Conservation (phyloP, 1,140 invertebrate genomes). For the Camponotus pennsylvanicus region DNA sequence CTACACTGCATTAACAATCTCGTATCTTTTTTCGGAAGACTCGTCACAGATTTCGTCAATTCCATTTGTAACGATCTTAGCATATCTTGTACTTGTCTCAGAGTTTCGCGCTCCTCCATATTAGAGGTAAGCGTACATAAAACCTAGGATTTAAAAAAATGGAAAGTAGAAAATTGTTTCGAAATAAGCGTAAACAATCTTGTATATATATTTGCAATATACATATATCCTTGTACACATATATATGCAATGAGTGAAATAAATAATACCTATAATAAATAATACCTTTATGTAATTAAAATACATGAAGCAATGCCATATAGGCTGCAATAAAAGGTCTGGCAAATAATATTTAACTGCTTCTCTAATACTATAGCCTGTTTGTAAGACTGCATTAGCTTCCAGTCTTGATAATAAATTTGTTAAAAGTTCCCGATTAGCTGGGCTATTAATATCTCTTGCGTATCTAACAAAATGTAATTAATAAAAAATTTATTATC, state of each 20-base stretch:
- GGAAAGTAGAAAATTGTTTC: too few relatives aligned
- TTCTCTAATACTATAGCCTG: constrained; percentile 96
- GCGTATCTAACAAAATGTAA: constrained; percentile 89
- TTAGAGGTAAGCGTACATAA: too few relatives aligned
- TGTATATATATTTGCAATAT: too few relatives aligned
- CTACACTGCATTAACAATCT: constrained; percentile 91
- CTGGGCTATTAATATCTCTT: constrained; percentile 93
- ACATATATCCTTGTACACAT: constrained; percentile 84
- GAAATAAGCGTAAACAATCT: too few relatives aligned
- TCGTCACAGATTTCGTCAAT: constrained; percentile 89
- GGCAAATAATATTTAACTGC: constrained; percentile 99
- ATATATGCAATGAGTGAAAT: neutral
- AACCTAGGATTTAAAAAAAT: too few relatives aligned
- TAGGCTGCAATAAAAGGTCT: constrained; percentile 96
- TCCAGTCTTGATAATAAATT: constrained; percentile 91
- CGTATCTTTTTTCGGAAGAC: constrained; percentile 88
- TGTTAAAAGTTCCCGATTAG: constrained; percentile 92
- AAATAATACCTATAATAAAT: too few relatives aligned
- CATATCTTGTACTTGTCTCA: constrained; percentile 84
- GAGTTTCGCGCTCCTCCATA: too few relatives aligned
- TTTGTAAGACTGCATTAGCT: constrained; percentile 90
- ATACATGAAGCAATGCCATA: constrained; percentile 98
- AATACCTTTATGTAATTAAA: constrained; percentile 97
- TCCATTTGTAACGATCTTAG: constrained; percentile 92
- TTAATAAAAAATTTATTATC: neutral